A percentile compares a stretch with the other conserved stretches of the same genome.
These are phyloP conservation scores for Apodemia duryi DNA, from an alignment of 2,888 invertebrate species.

Conservation along the genomic window DNA sequence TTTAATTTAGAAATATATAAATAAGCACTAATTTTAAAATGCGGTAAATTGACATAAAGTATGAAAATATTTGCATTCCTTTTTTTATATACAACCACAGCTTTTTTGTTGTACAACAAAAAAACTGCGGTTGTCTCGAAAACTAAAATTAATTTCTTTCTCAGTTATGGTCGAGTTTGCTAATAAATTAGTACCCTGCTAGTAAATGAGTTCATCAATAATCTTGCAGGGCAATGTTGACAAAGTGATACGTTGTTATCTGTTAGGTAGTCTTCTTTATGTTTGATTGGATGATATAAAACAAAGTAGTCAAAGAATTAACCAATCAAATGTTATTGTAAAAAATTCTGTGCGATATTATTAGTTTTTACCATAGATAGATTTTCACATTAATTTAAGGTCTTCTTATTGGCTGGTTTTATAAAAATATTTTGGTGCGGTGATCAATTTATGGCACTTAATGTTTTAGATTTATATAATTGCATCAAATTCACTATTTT, in stretches of 20 bases:
- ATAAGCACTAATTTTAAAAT: too few relatives aligned
- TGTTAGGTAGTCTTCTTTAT: neutral
- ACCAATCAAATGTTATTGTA: neutral
- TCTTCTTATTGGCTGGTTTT: neutral
- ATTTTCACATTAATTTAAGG: neutral
- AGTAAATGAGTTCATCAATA: neutral
- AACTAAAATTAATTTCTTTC: too few relatives aligned
- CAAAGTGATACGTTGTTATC: neutral
- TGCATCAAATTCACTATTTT: too few relatives aligned
- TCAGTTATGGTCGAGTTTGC: neutral
- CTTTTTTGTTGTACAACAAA: too few relatives aligned
- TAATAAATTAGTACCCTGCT: slow-evolving; percentile 1
- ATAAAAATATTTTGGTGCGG: slow-evolving; percentile 19
- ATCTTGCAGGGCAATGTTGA: neutral
- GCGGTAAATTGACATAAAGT: neutral
- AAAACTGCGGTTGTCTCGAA: too few relatives aligned
- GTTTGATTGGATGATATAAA: neutral
- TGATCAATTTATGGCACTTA: too few relatives aligned
- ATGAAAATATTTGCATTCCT: neutral
- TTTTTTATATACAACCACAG: neutral
- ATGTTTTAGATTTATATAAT: too few relatives aligned
- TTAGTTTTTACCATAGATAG: slow-evolving; percentile 23
- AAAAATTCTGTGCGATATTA: slow-evolving; percentile 19
- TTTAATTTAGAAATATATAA: too few relatives aligned
- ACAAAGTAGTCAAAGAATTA: neutral